Percentiles rank a stretch among this genome's conserved stretches.
Evolutionary conservation across 2,888 invertebrate species (phyloP).

Genomic region (Lithosia quadra): DNA sequence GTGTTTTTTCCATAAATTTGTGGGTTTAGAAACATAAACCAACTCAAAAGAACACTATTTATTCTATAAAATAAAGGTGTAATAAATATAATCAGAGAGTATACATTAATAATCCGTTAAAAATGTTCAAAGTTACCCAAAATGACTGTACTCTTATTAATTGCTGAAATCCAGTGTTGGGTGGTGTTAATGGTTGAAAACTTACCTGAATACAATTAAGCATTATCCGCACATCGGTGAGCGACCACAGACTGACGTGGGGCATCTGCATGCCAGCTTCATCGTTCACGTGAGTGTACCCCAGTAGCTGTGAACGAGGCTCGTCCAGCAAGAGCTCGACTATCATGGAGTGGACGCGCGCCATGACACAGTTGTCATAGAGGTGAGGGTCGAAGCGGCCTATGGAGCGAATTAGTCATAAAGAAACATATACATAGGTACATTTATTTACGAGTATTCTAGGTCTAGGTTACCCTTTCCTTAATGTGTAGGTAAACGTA

Average conservation of each 20-base stretch:
- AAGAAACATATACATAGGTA: neutral
- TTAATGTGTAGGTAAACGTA: too few relatives aligned
- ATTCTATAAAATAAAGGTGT: too few relatives aligned
- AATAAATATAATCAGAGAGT: too few relatives aligned
- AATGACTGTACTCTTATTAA: too few relatives aligned
- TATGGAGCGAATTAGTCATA: constrained; percentile 49
- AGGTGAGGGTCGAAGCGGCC: constrained; percentile 92
- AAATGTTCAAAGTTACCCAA: too few relatives aligned
- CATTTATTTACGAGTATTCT: too few relatives aligned
- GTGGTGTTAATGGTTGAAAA: neutral
- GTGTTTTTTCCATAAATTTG: too few relatives aligned
- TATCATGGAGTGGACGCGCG: constrained; percentile 94
- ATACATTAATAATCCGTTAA: too few relatives aligned
- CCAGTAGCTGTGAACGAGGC: constrained; percentile 90
- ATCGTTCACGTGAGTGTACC: constrained; percentile 94
- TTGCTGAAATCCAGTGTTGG: too few relatives aligned
- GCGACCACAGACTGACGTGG: constrained; percentile 93
- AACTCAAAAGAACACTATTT: too few relatives aligned
- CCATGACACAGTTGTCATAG: constrained; percentile 94
- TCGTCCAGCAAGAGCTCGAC: constrained; percentile 95
- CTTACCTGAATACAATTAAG: constrained; percentile 91
- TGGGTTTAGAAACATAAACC: too few relatives aligned
- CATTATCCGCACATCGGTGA: constrained; percentile 92
- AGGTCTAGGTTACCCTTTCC: too few relatives aligned
- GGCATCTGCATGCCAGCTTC: constrained; percentile 94